A percentile compares a stretch with the other conserved stretches of the same genome.
These are phyloP conservation scores for Neopelma chrysocephalum DNA, from an alignment of 2,797 vertebrate species.

Conservation along the genomic window DNA sequence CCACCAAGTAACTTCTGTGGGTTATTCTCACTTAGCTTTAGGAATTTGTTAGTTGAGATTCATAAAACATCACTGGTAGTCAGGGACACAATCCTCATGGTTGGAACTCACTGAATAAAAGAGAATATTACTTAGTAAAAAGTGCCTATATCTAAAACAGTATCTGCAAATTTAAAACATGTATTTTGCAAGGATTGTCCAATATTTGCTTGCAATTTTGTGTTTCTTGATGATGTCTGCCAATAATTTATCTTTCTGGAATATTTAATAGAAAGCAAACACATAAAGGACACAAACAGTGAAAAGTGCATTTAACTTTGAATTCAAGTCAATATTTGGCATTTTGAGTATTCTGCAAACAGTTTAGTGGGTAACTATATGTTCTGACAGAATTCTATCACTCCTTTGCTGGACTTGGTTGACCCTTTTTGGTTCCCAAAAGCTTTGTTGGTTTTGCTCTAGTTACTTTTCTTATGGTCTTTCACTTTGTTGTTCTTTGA, in stretches of 20 bases:
- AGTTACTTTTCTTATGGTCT: not conserved
- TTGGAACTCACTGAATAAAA: not conserved
- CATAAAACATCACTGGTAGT: not conserved
- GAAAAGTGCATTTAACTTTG: not conserved
- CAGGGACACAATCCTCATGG: not conserved
- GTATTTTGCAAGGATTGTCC: not conserved
- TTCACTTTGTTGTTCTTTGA: not conserved
- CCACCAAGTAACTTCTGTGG: not conserved
- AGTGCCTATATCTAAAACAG: not conserved
- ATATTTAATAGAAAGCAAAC: constrained; percentile 11
- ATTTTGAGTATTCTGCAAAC: not conserved
- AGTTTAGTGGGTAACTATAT: not conserved
- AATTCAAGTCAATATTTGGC: not conserved
- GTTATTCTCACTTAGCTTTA: not conserved
- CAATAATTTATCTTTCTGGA: not conserved
- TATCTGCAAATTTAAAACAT: not conserved
- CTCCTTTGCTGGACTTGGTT: not conserved
- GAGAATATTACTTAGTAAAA: not conserved
- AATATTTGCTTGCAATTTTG: not conserved
- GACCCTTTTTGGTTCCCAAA: not conserved
- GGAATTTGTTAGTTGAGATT: not conserved
- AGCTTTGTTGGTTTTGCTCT: not conserved
- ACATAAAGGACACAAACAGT: not conserved
- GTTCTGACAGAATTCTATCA: not conserved
- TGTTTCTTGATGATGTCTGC: not conserved